Evolutionary conservation across 2,113 vertebrate species (phyloP), one percentile per base, ranked within the genome.

Genomic region (Laticauda laticaudata): DNA sequence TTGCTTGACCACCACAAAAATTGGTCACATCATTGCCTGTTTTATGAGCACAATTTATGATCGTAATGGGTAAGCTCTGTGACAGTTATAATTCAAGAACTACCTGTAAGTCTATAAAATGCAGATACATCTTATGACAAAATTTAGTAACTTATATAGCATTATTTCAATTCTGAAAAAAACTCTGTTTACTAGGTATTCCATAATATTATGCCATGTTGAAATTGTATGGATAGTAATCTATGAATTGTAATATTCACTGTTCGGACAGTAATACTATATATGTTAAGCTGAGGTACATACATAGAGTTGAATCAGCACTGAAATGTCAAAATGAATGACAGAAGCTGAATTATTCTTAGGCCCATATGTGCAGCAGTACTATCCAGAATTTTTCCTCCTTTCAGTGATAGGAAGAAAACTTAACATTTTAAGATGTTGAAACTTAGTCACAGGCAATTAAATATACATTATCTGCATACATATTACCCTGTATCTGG

Each of bases 341-440:
- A 43, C 88, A 96, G 86, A 85, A 93, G 90, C 48, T 89, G 88
- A 91, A 75, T 94, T 96, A 92, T 92, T 94, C 34, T 15, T 90
- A 88, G 88, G 34, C 95, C 59, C 45, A 61, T 90, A 90, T 61
- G 55, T 94, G 64, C 94, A 55, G 95, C 94, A 95, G 92, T 90
- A 55, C 90, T 64, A 39, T 93, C 93, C 95, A 95, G n/a, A n/a
- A 55, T 29, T 2, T 92, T 95, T 94, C n/a, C 34, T 11, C 20
- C 34, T 64, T 56, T 93, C 69, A 45, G 15, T 53, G 51, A 15
- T 81, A 93, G 95, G 86, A 12, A 54, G 29, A 81, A 21, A 95
- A 95, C 88, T 69, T 94, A 92, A 94, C 95, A 93, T 97, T 86
- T 95, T 93, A 95, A 91, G 93, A 94, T 92, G 91, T 91, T 64